Conservation (phyloP, 1,140 invertebrate genomes). For the Achroia grisella region DNA sequence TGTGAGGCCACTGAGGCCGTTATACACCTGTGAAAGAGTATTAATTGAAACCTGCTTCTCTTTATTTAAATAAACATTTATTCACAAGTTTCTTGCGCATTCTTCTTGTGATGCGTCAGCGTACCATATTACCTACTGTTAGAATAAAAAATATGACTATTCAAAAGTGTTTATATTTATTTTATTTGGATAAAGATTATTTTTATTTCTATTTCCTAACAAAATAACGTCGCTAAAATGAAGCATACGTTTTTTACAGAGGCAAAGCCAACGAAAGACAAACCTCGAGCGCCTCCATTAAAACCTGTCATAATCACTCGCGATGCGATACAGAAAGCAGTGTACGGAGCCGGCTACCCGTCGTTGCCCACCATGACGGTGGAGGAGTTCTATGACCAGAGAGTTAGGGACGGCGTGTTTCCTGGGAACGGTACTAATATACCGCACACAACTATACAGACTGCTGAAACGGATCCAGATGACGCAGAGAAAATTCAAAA, state of each 20-base stretch:
- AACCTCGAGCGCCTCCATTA: slow-evolving; percentile 71
- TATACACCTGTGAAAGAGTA: too few species aligned
- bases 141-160: too few species aligned
- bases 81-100: too few species aligned
- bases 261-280: slow-evolving; percentile 44
- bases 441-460: slow-evolving; percentile 47
- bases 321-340: slow-evolving; percentile 91
- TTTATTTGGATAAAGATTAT: too few species aligned
- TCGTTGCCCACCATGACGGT: slow-evolving; percentile 93
- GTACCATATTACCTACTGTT: too few species aligned
- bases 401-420: slow-evolving; percentile 84
- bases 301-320: slow-evolving; percentile 95
- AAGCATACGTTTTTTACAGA: slow-evolving; percentile 18
- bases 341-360: slow-evolving; percentile 96
- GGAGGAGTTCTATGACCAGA: slow-evolving; percentile 95
- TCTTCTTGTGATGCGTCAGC: too few species aligned
- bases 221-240: too few species aligned
- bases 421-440: slow-evolving; percentile 43
- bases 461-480: slow-evolving; percentile 32
- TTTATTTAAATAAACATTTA: too few species aligned
- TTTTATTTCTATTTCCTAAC: too few species aligned
- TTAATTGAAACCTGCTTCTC: too few species aligned
- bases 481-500: slow-evolving; percentile 44
- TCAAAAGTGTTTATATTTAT: too few species aligned
- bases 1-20: too few species aligned